phyloP scores from a whole-genome alignment of 2,888 invertebrate species.

The Antheraea assamensis region DNA sequence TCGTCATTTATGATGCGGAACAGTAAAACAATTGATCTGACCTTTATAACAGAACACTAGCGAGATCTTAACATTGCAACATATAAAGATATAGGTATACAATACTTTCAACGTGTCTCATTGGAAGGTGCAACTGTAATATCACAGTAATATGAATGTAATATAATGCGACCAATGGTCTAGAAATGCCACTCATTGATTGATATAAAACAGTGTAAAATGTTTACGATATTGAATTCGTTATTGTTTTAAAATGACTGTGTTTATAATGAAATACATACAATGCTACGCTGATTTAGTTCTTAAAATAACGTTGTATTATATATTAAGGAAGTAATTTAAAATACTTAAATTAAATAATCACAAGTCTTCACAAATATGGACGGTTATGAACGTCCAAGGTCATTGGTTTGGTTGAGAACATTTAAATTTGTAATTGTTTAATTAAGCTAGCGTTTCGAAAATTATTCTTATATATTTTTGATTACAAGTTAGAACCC shows the following conservation, averaged over 20 bases:
- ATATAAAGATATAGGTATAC: constrained; percentile 38
- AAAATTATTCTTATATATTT: background rate
- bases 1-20: constrained; percentile 46
- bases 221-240: constrained; percentile 33
- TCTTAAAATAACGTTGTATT: background rate
- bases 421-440: background rate
- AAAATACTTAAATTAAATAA: background rate
- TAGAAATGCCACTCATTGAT: constrained; percentile 61
- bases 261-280: background rate
- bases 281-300: background rate
- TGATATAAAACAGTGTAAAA: constrained; percentile 42
- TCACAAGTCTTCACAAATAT: background rate
- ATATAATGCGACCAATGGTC: constrained; percentile 43
- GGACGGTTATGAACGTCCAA: background rate
- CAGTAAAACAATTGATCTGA: constrained; percentile 45
- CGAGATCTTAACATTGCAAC: constrained; percentile 34
- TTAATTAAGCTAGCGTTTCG: background rate
- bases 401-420: background rate
- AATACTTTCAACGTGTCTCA: constrained; percentile 42
- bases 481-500: background rate
- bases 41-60: constrained; percentile 38
- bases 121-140: constrained; percentile 38
- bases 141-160: constrained; percentile 28
- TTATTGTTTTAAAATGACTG: background rate
- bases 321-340: background rate